Evolutionary conservation across 2,113 vertebrate genomes (phyloP).

Genomic region (Raja brachyura): DNA sequence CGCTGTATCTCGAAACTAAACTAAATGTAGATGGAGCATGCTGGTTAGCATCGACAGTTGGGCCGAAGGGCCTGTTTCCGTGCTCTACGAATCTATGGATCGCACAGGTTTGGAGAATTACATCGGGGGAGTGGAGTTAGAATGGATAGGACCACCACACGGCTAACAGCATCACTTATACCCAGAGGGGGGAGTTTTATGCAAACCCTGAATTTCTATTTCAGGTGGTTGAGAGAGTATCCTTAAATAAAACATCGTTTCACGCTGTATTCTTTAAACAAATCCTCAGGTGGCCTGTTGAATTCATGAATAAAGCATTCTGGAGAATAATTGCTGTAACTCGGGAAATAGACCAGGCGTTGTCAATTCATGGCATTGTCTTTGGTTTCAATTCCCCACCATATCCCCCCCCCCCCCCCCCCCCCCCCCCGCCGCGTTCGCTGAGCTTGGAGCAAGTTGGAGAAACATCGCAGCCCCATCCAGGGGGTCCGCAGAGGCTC

Average conservation of each 20-base stretch:
- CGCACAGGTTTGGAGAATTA: neutral
- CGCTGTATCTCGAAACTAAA: too few relatives aligned
- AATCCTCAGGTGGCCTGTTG: constrained; percentile 30
- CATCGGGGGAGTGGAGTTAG: neutral
- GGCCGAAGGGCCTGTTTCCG: too few relatives aligned
- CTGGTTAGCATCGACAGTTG: too few relatives aligned
- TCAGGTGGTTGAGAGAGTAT: neutral
- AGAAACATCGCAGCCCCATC: neutral
- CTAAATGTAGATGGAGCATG: too few relatives aligned
- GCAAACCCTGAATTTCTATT: neutral
- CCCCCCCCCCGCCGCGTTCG: too few relatives aligned
- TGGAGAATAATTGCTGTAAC: constrained; percentile 33
- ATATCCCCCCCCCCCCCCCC: too few relatives aligned
- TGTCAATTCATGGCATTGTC: neutral
- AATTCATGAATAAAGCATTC: constrained; percentile 26
- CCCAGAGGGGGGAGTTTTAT: neutral
- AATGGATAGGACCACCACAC: neutral
- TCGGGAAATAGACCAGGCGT: constrained; percentile 7
- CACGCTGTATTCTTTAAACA: neutral
- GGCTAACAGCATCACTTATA: neutral
- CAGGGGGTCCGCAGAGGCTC: too few relatives aligned
- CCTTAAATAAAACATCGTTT: constrained; percentile 32
- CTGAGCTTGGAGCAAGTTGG: neutral
- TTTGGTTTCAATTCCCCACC: neutral
- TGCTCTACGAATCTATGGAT: neutral